These are phyloP conservation scores for Hypotaenidia philippensis DNA, from an alignment of 2,797 vertebrate genomes.

Conservation along the genomic window DNA sequence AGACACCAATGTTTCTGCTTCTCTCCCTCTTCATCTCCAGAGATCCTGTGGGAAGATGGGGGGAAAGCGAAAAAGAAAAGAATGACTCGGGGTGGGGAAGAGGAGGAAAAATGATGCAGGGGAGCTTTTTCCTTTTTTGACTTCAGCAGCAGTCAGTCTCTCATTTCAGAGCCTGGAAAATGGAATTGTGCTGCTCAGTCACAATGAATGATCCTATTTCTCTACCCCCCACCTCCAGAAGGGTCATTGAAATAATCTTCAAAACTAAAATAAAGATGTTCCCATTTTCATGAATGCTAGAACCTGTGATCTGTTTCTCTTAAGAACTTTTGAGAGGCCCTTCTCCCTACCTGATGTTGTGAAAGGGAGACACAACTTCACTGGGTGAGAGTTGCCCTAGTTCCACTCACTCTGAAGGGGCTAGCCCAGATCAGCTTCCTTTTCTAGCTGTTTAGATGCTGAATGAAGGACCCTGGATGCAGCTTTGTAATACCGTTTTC, in stretches of 20 bases:
- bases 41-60: slow-evolving; percentile 57
- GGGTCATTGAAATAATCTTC: slow-evolving; percentile 83
- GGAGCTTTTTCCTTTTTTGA: slow-evolving; percentile 75
- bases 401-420: not conserved
- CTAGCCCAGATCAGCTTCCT: not conserved
- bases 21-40: slow-evolving; percentile 60
- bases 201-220: slow-evolving; percentile 79
- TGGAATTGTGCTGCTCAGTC: slow-evolving; percentile 83
- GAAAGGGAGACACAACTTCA: not conserved
- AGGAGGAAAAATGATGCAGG: slow-evolving; percentile 67
- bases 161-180: slow-evolving; percentile 85
- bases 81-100: slow-evolving; percentile 2
- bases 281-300: slow-evolving; percentile 80
- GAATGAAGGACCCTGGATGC: not conserved
- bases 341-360: not conserved
- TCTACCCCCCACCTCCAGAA: slow-evolving; percentile 72
- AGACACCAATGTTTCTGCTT: slow-evolving; percentile 73
- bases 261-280: slow-evolving; percentile 88
- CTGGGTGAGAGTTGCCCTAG: not conserved
- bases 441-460: not conserved
- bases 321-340: slow-evolving; percentile 50
- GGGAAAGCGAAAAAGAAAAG: not conserved
- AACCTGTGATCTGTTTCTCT: slow-evolving; percentile 84
- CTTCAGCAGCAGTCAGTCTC: slow-evolving; percentile 89
- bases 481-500: not conserved